Evolutionary conservation across 1,140 invertebrate genomes (phyloP).

Genomic region (Neelides sp.): DNA sequence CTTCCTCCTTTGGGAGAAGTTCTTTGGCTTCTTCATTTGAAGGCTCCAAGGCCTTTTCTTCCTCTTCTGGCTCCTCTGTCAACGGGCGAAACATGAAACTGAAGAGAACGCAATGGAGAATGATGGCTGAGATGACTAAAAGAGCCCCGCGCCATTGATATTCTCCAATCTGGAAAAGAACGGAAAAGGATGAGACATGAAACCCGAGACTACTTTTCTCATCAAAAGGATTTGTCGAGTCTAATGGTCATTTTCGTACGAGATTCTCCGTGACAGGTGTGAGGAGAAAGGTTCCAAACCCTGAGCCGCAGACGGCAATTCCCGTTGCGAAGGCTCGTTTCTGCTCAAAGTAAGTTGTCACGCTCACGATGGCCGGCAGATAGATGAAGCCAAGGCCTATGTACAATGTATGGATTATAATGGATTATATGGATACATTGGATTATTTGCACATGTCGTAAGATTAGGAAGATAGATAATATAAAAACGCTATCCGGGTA

Average conservation of each 20-base stretch:
- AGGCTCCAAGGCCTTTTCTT: conserved; percentile 11
- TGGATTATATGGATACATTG: no score
- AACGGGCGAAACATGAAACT: conserved; percentile 63
- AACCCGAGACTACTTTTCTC: no score
- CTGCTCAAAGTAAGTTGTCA: conserved; percentile 87
- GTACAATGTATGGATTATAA: no score
- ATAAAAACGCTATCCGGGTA: no score
- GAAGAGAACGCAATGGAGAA: conserved; percentile 69
- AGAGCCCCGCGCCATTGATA: conserved; percentile 62
- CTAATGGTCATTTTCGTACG: conserved; percentile 9
- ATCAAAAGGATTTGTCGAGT: not conserved
- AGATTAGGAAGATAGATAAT: no score
- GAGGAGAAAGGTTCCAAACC: conserved; percentile 71
- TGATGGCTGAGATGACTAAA: conserved; percentile 63
- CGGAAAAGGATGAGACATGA: not conserved
- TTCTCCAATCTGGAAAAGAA: conserved; percentile 36
- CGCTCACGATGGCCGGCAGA: conserved; percentile 84
- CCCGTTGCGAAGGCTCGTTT: conserved; percentile 79
- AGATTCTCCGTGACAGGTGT: conserved; percentile 59
- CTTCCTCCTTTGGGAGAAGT: no score
- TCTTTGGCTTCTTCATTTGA: conserved; percentile 1
- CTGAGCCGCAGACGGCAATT: conserved; percentile 84
- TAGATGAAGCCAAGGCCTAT: conserved; percentile 89
- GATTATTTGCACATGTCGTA: no score
- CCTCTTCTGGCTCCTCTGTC: conserved; percentile 26